These are phyloP conservation scores for Holacanthella duospinosa DNA, from an alignment of 2,888 invertebrate genomes.

Conservation along the genomic window DNA sequence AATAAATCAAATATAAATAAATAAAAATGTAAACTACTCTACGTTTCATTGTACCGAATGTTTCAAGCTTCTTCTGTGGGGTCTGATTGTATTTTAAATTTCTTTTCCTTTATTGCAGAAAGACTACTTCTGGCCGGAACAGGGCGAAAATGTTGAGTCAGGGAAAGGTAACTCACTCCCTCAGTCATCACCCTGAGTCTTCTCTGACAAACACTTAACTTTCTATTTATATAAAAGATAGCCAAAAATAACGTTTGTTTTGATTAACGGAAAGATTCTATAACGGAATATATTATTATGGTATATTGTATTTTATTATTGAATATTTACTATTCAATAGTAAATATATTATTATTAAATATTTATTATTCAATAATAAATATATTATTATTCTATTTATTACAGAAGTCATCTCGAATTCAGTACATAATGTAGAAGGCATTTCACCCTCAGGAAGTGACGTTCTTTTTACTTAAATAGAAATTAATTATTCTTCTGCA, in stretches of 20 bases:
- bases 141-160: slow-evolving; percentile 88
- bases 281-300: too few species aligned
- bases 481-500: too few species aligned
- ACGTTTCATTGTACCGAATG: too few species aligned
- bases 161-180: slow-evolving; percentile 92
- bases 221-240: slow-evolving; percentile 26
- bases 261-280: too few species aligned
- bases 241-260: neutral
- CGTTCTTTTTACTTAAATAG: too few species aligned
- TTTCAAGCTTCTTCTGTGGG: too few species aligned
- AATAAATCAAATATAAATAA: too few species aligned
- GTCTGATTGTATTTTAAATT: neutral
- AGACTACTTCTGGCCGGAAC: slow-evolving; percentile 25
- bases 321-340: too few species aligned
- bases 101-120: slow-evolving; percentile 2
- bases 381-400: too few species aligned
- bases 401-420: neutral
- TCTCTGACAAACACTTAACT: slow-evolving; percentile 29
- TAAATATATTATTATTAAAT: neutral
- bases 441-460: slow-evolving; percentile 66
- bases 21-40: too few species aligned
- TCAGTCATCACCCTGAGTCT: slow-evolving; percentile 58
- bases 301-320: too few species aligned
- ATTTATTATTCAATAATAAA: too few species aligned
- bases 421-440: slow-evolving; percentile 42